Evolutionary conservation across 2,113 vertebrate species (phyloP), one percentile per base, ranked within the genome.

Genomic region (Rynchops niger): DNA sequence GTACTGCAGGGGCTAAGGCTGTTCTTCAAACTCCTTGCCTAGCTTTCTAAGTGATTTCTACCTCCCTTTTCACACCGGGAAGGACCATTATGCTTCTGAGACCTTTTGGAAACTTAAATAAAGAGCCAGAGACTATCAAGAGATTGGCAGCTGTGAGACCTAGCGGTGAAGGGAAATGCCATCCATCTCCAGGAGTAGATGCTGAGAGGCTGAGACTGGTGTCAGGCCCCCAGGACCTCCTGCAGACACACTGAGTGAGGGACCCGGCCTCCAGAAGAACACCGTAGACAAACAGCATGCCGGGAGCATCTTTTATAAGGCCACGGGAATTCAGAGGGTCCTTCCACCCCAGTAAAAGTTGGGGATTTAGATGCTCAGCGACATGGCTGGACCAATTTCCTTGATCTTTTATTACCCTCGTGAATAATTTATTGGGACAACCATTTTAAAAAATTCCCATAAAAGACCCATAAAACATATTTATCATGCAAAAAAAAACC

Each of bases 371-470:
- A 84, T 91, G 92, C 86, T 95, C 55, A 38, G 90, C 0, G 14
- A 86, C 77, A 86, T 0, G 17, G 83, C 86, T 89, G 78, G 93
- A 96, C 77, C 96, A 87, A 96, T 97, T 97, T 96, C 84, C 92
- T 93, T 95, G 95, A 95, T 96, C 96, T 97, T 97, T 97, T 96
- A 96, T 95, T 95, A 91, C 86, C 88, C 87, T 52, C 61, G 70
- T 97, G 96, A 98, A 97, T 97, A 98, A 97, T 97, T 97, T 97
- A 97, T 93, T 85, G 91, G 83, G 93, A 92, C 88, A 97, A 88
- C 74, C 93, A 79, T 96, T 93, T 95, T 5, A 66, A 93, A 93
- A 86, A 94, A 96, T 93, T 93, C 93, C 88, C 95, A 96, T 97
- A 97, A 97, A 98, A 97, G 94, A 93, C 88, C 82, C 53, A 95